Evolutionary conservation across 2,888 invertebrate genomes (phyloP).

Genomic region (Labia minor): DNA sequence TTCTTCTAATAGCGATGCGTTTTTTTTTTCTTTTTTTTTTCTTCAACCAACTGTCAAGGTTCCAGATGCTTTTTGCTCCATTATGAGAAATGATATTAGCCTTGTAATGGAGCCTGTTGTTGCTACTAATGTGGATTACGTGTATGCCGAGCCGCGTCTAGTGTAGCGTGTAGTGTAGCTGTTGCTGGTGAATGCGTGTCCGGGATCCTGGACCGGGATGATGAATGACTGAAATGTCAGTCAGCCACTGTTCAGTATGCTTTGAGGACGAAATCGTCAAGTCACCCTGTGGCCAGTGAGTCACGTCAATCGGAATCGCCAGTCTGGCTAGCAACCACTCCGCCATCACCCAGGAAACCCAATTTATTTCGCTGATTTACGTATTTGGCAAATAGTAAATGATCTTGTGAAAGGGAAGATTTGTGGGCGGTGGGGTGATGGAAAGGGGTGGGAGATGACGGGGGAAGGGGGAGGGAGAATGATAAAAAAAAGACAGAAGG

Average conservation of each 20-base stretch:
- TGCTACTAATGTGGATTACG: conserved; percentile 13
- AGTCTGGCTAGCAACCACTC: no score
- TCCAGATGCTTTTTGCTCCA: neutral
- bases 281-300: neutral
- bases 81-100: neutral
- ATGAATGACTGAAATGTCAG: neutral
- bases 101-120: neutral
- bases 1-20: neutral
- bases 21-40: neutral
- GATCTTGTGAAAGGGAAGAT: no score
- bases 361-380: no score
- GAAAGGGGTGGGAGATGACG: no score
- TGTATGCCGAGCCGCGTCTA: neutral
- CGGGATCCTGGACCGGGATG: conserved; percentile 13
- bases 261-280: neutral
- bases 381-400: no score
- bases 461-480: no score
- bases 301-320: no score
- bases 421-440: no score
- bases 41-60: neutral
- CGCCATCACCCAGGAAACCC: no score
- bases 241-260: neutral
- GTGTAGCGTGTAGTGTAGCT: conserved; percentile 8
- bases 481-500: no score
- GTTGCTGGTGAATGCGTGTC: conserved; percentile 13